phyloP scores from a whole-genome alignment of 2,113 vertebrate genomes.

The Asarcornis scutulata region DNA sequence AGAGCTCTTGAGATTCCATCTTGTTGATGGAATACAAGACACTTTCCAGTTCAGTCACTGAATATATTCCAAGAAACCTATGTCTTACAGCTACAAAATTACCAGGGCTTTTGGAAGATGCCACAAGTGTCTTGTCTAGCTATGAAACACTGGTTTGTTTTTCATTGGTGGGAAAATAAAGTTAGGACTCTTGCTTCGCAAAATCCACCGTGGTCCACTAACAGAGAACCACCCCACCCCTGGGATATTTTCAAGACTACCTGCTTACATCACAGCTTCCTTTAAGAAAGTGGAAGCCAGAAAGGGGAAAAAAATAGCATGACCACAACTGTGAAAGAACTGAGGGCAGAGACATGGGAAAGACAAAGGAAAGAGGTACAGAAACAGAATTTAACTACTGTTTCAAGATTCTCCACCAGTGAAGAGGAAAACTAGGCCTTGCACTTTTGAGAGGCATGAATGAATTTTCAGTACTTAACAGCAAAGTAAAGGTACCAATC shows the following conservation, averaged over 20 bases:
- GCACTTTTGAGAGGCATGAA: not conserved
- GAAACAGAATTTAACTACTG: not conserved
- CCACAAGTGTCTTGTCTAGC: not conserved
- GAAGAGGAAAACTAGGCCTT: not conserved
- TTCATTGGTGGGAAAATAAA: not conserved
- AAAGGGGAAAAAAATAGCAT: not conserved
- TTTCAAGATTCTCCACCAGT: not conserved
- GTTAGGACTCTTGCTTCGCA: not conserved
- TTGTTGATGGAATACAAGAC: not conserved
- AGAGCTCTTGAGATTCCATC: not conserved
- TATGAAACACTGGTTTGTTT: not conserved
- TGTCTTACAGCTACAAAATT: not conserved
- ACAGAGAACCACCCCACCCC: not conserved
- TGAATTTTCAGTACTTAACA: rapidly evolving
- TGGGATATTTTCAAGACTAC: not conserved
- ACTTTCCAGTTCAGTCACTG: not conserved
- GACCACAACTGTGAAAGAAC: not conserved
- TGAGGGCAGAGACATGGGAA: not conserved
- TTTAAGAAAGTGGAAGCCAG: not conserved
- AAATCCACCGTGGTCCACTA: not conserved
- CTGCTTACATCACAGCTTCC: not conserved
- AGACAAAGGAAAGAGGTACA: not conserved
- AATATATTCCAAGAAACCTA: not conserved
- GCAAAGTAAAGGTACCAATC: not conserved
- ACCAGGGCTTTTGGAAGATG: not conserved